Conservation (phyloP, 1,140 invertebrate genomes). For the Drosophila pandora region DNA sequence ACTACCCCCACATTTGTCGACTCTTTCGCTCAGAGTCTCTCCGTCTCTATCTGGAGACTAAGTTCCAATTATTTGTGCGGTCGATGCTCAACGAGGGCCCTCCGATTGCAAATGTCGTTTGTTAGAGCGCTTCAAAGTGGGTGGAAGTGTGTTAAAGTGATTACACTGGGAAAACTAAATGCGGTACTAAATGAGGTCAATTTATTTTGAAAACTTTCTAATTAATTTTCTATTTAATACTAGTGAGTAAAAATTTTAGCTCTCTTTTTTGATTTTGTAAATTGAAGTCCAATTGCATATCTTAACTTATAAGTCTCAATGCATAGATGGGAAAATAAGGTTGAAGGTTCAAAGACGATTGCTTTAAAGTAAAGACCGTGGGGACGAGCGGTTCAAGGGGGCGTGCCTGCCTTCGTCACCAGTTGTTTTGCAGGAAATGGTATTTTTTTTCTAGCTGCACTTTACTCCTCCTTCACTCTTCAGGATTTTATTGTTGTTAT, state of each 20-base stretch:
- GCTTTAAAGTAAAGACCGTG: constrained; percentile 55
- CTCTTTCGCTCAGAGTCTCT: constrained; percentile 7
- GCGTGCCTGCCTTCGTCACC: constrained; percentile 56
- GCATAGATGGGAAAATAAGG: constrained; percentile 1
- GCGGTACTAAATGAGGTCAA: no score
- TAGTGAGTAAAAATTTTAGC: no score
- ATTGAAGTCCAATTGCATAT: background rate
- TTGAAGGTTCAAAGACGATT: constrained; percentile 39
- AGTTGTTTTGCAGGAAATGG: constrained; percentile 77
- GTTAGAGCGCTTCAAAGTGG: constrained; percentile 16
- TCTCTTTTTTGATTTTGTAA: background rate
- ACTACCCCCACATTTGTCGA: constrained; percentile 2
- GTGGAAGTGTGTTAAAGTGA: constrained; percentile 25
- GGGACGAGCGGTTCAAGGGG: constrained; percentile 15
- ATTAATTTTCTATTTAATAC: no score
- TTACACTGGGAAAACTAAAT: constrained; percentile 7
- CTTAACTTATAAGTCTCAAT: background rate
- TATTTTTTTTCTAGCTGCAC: constrained; percentile 61
- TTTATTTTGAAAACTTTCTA: no score
- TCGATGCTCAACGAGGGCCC: constrained; percentile 62
- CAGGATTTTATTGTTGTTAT: constrained; percentile 33
- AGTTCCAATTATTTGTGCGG: constrained; percentile 82
- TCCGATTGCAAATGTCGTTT: constrained; percentile 48
- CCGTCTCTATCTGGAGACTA: constrained; percentile 46
- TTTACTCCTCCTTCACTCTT: constrained; percentile 41